phyloP scores from a whole-genome alignment of 1,140 invertebrate species.

The Tribolium madens region DNA sequence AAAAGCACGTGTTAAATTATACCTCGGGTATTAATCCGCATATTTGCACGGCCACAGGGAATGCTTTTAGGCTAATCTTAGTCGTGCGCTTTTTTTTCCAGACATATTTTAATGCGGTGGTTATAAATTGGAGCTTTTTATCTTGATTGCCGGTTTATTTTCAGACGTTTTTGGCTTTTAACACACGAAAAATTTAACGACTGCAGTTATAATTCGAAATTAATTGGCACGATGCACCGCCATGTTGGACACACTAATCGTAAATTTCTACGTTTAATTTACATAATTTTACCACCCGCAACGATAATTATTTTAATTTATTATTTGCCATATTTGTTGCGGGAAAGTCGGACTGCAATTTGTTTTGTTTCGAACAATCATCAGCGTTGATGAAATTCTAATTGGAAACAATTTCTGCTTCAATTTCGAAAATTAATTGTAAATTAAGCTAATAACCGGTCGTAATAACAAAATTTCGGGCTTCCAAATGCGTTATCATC shows the following conservation, averaged over 20 bases:
- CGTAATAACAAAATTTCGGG: background rate
- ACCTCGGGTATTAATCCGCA: background rate
- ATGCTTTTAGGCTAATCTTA: constrained; percentile 18
- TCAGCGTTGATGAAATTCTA: background rate
- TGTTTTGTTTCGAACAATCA: background rate
- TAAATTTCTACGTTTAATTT: constrained; percentile 8
- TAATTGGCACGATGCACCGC: background rate
- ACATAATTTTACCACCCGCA: constrained; percentile 31
- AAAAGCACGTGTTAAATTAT: constrained; percentile 24
- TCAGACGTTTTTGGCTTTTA: background rate
- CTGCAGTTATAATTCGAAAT: background rate
- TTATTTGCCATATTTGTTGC: constrained; percentile 12
- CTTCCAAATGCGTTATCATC: background rate
- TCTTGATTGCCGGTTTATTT: constrained; percentile 23
- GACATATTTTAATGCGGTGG: constrained; percentile 15
- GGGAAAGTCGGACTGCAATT: background rate
- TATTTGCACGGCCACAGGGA: constrained; percentile 17
- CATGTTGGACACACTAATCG: background rate
- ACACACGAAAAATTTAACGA: background rate
- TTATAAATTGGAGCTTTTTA: constrained; percentile 20
- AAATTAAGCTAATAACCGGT: no score
- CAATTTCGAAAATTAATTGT: no score
- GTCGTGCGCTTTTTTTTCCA: constrained; percentile 6
- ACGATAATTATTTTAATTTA: constrained; percentile 25
- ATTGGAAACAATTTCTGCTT: no score